Percentiles rank a stretch among this genome's conserved stretches.
These are phyloP conservation scores for Calcarius ornatus DNA, from an alignment of 2,113 vertebrate species.

Conservation along the genomic window DNA sequence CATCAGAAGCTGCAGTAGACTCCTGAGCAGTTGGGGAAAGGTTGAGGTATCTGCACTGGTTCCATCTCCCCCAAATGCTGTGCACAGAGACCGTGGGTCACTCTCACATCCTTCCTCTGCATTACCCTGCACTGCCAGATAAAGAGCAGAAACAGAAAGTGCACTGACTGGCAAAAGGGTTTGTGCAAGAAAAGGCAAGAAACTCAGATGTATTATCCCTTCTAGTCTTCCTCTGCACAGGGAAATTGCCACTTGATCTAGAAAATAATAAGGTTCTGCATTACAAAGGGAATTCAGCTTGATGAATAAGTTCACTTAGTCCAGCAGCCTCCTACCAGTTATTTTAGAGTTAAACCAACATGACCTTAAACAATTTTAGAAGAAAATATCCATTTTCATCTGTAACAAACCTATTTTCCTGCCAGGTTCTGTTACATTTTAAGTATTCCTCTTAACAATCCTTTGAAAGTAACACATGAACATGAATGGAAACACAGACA, in stretches of 20 bases:
- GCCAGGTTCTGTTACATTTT: neutral
- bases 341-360: neutral
- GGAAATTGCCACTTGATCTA: neutral
- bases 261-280: neutral
- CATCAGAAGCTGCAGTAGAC: neutral
- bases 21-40: neutral
- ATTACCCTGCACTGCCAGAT: fast-evolving
- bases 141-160: neutral
- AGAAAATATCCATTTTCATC: neutral
- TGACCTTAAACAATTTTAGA: neutral
- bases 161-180: neutral
- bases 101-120: neutral
- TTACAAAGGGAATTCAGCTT: neutral
- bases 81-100: fast-evolving
- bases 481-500: neutral
- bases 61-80: fast-evolving
- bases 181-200: neutral
- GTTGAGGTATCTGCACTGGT: neutral
- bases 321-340: neutral
- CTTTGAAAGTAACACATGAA: neutral
- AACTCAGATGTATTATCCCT: neutral
- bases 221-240: neutral
- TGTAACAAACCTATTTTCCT: neutral
- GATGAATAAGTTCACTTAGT: neutral
- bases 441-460: neutral